These are phyloP conservation scores for Nebria salina DNA, from an alignment of 2,888 invertebrate genomes.

Conservation along the genomic window DNA sequence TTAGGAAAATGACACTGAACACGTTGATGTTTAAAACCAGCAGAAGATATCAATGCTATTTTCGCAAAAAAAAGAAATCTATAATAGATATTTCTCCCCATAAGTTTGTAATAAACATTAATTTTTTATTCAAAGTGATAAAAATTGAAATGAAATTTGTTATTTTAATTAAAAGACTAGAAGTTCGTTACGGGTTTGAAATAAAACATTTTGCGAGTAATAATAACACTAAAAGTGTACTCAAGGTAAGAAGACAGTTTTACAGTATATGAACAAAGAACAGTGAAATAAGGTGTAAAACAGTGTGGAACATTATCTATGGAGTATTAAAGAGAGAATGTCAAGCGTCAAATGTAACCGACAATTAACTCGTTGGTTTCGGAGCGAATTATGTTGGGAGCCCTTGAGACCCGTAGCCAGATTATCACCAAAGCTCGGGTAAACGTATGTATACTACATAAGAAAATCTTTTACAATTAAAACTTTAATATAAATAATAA, in stretches of 20 bases:
- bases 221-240: not conserved
- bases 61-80: not conserved
- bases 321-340: not conserved
- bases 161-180: not conserved
- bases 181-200: not conserved
- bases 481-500: too few species aligned
- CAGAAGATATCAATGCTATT: not conserved
- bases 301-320: not conserved
- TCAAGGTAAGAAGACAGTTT: not conserved
- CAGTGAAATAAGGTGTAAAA: not conserved
- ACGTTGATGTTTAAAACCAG: not conserved
- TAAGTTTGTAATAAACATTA: not conserved
- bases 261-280: not conserved
- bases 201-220: not conserved
- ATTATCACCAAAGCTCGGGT: constrained; percentile 26
- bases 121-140: too few species aligned
- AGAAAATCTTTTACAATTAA: not conserved
- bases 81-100: not conserved
- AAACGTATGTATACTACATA: not conserved
- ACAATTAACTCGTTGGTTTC: constrained; percentile 27
- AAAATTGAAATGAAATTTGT: too few species aligned
- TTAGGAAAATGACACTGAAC: not conserved
- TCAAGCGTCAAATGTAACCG: constrained; percentile 23
- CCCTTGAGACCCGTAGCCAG: constrained; percentile 32
- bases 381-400: constrained; percentile 11